Evolutionary conservation across 2,888 invertebrate genomes (phyloP).

Genomic region (Torymus texanus): DNA sequence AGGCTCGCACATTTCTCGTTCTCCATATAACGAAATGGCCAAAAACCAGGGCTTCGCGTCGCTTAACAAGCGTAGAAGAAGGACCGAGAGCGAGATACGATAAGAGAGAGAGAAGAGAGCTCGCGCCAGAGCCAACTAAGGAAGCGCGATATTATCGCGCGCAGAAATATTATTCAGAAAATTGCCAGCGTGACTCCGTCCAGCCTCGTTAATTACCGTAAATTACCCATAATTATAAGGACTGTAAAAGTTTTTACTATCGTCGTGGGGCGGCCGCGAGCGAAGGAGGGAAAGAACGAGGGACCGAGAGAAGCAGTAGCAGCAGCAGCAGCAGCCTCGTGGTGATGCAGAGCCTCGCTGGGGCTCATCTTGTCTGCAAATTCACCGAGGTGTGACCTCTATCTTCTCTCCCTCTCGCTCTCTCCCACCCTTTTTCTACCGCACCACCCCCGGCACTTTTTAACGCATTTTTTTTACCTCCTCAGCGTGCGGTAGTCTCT

Average conservation of each 20-base stretch:
- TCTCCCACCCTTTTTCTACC: conserved; percentile 4
- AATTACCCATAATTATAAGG: conserved; percentile 76
- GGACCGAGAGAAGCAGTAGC: conserved; percentile 38
- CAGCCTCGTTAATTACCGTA: conserved; percentile 75
- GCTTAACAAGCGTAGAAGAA: neutral
- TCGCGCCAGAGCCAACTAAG: conserved; percentile 46
- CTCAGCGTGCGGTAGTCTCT: conserved; percentile 22
- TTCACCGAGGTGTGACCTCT: conserved; percentile 68
- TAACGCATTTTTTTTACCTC: conserved; percentile 4
- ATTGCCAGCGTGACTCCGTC: conserved; percentile 74
- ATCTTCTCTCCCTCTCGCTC: conserved; percentile 21
- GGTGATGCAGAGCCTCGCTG: conserved; percentile 73
- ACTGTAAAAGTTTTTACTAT: conserved; percentile 75
- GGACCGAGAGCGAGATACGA: conserved; percentile 19
- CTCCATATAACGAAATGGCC: conserved; percentile 21
- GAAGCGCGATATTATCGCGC: conserved; percentile 72
- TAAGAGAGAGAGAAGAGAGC: conserved; percentile 16
- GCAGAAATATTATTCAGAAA: conserved; percentile 74
- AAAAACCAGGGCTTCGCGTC: conserved; percentile 10
- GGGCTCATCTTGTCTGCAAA: conserved; percentile 71
- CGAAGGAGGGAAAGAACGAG: conserved; percentile 52
- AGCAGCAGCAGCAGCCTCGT: conserved; percentile 45
- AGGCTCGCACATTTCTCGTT: conserved; percentile 1
- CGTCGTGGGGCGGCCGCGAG: conserved; percentile 68
- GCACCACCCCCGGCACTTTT: neutral